These are phyloP conservation scores for Aphaenogaster floridana DNA, from an alignment of 1,140 invertebrate species.

Conservation along the genomic window DNA sequence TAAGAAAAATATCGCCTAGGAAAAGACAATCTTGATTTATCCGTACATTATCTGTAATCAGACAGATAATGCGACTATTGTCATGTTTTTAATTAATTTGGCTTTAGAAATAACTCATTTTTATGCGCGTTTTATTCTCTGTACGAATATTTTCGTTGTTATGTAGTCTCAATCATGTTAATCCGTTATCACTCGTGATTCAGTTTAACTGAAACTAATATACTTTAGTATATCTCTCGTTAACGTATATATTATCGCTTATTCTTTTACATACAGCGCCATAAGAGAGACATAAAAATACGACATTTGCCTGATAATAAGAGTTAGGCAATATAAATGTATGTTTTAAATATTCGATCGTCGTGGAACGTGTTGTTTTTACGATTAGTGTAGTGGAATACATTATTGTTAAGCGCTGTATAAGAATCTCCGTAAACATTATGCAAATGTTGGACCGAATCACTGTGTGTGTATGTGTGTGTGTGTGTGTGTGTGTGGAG, in stretches of 20 bases:
- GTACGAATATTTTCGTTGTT: neutral
- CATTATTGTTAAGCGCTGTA: conserved; percentile 17
- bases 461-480: neutral
- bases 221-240: neutral
- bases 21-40: conserved; percentile 22
- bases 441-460: conserved; percentile 23
- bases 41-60: neutral
- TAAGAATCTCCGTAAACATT: conserved; percentile 67
- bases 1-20: conserved; percentile 16
- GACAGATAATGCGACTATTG: conserved; percentile 16
- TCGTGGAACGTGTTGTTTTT: conserved; percentile 3
- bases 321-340: neutral
- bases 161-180: neutral
- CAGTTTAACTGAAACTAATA: conserved; percentile 3
- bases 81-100: neutral
- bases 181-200: conserved; percentile 2
- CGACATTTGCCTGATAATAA: neutral
- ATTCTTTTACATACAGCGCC: neutral
- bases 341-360: neutral
- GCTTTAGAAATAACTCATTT: conserved; percentile 2
- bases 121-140: conserved; percentile 3
- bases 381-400: conserved; percentile 21
- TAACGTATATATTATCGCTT: neutral
- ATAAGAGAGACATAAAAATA: neutral
- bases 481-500: neutral